Percentiles rank a stretch among this genome's conserved stretches.
Evolutionary conservation across 2,888 invertebrate genomes (phyloP).

Genomic region (Pterobdella sp.): DNA sequence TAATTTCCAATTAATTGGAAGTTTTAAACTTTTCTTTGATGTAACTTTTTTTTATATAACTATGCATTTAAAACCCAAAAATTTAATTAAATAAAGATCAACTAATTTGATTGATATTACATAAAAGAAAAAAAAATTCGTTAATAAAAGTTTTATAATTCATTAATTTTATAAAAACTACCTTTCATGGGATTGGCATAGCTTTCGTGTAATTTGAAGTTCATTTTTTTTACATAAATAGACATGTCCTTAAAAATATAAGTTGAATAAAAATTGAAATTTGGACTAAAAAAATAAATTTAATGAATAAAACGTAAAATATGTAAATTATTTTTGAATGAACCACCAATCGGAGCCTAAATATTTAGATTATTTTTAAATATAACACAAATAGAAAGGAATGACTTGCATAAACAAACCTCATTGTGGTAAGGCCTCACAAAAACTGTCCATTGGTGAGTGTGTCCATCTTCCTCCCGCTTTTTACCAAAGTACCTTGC

Average conservation of each 20-base stretch:
- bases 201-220: constrained; percentile 94
- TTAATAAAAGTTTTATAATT: too few species aligned
- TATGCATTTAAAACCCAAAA: too few species aligned
- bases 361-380: background rate
- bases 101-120: too few species aligned
- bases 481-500: constrained; percentile 92
- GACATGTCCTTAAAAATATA: constrained; percentile 67
- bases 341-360: background rate
- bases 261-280: background rate
- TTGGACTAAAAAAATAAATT: background rate
- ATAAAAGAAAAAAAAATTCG: too few species aligned
- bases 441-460: constrained; percentile 97
- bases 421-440: constrained; percentile 74
- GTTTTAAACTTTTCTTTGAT: background rate
- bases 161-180: too few species aligned
- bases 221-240: constrained; percentile 83
- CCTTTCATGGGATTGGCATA: constrained; percentile 81
- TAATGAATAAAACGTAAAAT: background rate
- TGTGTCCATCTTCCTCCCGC: constrained; percentile 92
- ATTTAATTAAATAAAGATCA: too few species aligned
- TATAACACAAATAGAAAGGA: background rate
- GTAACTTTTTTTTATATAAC: too few species aligned
- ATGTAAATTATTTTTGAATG: constrained; percentile 11
- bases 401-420: constrained; percentile 38
- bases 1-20: background rate